Conservation (phyloP, 2,888 invertebrate genomes). For the Germaria angustata region DNA sequence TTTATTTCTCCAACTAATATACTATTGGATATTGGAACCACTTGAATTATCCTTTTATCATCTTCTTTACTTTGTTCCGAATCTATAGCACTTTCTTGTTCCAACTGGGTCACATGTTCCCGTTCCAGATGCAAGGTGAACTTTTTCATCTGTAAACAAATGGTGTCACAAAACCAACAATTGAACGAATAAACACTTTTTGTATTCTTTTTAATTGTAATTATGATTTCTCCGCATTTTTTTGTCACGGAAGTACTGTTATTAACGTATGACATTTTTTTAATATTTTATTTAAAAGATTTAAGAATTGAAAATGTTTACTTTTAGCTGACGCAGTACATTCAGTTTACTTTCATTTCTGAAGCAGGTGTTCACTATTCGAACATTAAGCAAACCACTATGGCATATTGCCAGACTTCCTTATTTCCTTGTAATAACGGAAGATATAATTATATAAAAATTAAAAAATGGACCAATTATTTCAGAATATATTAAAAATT, state of each 20-base stretch:
- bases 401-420: no score
- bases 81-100: not conserved
- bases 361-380: constrained; percentile 3
- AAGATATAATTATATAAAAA: no score
- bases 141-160: constrained; percentile 64
- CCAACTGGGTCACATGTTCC: constrained; percentile 60
- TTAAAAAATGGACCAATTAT: no score
- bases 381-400: no score
- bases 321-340: not conserved
- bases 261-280: constrained; percentile 26
- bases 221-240: constrained; percentile 66
- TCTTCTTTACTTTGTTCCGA: not conserved
- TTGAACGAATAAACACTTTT: constrained; percentile 62
- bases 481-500: no score
- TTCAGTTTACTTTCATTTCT: not conserved
- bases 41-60: not conserved
- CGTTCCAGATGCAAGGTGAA: constrained; percentile 66
- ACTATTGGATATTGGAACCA: not conserved
- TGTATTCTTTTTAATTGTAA: constrained; percentile 56
- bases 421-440: no score
- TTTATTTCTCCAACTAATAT: constrained; percentile 42
- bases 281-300: not conserved
- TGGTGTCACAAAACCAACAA: constrained; percentile 66
- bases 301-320: not conserved
- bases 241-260: not conserved